Evolutionary conservation across 2,797 vertebrate genomes (phyloP).

Genomic region (Microctenopoma steveboyesi): DNA sequence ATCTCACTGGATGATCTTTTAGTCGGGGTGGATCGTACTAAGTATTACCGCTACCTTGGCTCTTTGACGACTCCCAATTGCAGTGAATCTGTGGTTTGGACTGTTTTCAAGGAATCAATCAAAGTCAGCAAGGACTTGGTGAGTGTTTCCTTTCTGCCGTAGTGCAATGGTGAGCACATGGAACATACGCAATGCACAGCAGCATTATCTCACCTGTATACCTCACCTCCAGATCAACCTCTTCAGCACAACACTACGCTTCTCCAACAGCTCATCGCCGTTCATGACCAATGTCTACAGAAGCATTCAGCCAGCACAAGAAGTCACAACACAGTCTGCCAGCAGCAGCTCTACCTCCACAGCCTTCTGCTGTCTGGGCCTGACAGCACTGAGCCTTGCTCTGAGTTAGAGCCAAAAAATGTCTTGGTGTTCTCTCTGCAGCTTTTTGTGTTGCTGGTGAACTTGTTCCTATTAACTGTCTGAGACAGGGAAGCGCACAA

Average conservation of each 20-base stretch:
- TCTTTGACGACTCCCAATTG: constrained; percentile 80
- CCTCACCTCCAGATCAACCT: constrained; percentile 71
- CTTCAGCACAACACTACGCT: constrained; percentile 51
- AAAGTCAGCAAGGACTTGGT: constrained; percentile 79
- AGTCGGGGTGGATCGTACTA: constrained; percentile 58
- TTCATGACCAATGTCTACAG: constrained; percentile 59
- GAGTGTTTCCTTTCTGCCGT: constrained; percentile 7
- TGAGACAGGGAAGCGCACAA: too few species aligned
- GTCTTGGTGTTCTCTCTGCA: too few species aligned
- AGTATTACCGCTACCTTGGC: constrained; percentile 80
- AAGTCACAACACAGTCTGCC: constrained; percentile 4
- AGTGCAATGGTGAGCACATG: accelerated
- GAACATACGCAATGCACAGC: neutral
- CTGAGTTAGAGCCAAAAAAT: constrained; percentile 7
- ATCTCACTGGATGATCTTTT: constrained; percentile 76
- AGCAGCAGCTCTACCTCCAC: neutral
- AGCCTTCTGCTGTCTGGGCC: constrained; percentile 36
- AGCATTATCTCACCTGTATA: neutral
- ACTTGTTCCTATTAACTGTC: neutral
- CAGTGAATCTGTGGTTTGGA: constrained; percentile 80
- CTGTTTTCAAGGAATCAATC: constrained; percentile 79
- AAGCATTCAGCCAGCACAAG: constrained; percentile 7
- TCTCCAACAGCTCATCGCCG: neutral
- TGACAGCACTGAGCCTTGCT: constrained; percentile 45
- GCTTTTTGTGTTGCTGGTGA: neutral